phyloP scores from a whole-genome alignment of 2,113 vertebrate genomes.

The Xerus inauris region DNA sequence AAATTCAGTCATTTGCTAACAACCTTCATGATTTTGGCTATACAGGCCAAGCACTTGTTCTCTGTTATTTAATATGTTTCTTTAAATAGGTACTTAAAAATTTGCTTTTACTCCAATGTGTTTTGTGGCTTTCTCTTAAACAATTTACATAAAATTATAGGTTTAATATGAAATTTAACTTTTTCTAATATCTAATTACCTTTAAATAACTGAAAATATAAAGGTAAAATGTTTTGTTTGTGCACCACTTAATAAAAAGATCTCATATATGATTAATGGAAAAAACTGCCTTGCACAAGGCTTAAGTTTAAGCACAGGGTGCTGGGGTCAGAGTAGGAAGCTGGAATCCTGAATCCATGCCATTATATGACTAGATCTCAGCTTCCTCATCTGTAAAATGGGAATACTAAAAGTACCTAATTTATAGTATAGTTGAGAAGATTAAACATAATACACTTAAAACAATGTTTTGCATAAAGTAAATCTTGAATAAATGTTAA shows the following conservation, averaged over 20 bases:
- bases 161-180: neutral
- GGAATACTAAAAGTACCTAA: neutral
- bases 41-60: neutral
- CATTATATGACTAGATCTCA: neutral
- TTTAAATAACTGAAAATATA: neutral
- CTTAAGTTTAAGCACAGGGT: neutral
- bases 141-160: neutral
- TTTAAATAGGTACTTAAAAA: neutral
- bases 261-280: neutral
- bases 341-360: neutral
- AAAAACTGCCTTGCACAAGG: neutral
- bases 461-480: neutral
- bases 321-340: neutral
- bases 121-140: constrained; percentile 16
- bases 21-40: neutral
- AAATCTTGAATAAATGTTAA: neutral
- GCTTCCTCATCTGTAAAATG: constrained; percentile 17
- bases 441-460: neutral
- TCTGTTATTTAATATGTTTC: constrained; percentile 10
- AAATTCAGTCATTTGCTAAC: neutral
- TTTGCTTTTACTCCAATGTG: neutral
- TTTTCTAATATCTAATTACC: neutral
- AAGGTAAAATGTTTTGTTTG: neutral
- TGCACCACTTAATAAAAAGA: neutral
- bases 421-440: neutral